Evolutionary conservation across 1,140 invertebrate species (phyloP).

Genomic region (Odontomachus brunneus): DNA sequence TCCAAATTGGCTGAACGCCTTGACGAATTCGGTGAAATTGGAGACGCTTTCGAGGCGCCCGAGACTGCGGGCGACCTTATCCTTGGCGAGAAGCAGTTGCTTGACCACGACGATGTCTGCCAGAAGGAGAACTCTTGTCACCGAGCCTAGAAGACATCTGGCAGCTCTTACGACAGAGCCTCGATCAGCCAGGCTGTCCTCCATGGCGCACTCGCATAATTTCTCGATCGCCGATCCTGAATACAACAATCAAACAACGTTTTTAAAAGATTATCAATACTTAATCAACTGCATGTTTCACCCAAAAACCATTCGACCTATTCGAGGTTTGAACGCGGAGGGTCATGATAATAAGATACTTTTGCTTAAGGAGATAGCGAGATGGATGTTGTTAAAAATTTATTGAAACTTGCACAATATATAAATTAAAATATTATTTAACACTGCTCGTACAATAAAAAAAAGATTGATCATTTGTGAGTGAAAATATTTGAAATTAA

Average conservation of each 20-base stretch:
- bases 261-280: too few relatives aligned
- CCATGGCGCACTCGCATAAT: slow-evolving; percentile 91
- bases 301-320: too few relatives aligned
- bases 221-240: slow-evolving; percentile 95
- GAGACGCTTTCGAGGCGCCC: slow-evolving; percentile 96
- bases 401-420: too few relatives aligned
- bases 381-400: too few relatives aligned
- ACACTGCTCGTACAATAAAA: too few relatives aligned
- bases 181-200: slow-evolving; percentile 89
- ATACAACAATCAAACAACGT: slow-evolving; percentile 60
- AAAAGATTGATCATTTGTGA: too few relatives aligned
- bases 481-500: too few relatives aligned
- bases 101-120: slow-evolving; percentile 99
- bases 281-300: too few relatives aligned
- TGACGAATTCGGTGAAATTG: slow-evolving; percentile 99
- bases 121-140: slow-evolving; percentile 98
- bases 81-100: slow-evolving; percentile 97
- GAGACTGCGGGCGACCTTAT: slow-evolving; percentile 95
- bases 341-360: too few relatives aligned
- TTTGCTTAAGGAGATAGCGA: too few relatives aligned
- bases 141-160: slow-evolving; percentile 95
- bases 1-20: slow-evolving; percentile 99
- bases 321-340: too few relatives aligned
- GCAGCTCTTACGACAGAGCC: slow-evolving; percentile 95
- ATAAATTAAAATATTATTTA: too few relatives aligned